phyloP scores from a whole-genome alignment of 2,113 vertebrate genomes.

The Labeo rohita region DNA sequence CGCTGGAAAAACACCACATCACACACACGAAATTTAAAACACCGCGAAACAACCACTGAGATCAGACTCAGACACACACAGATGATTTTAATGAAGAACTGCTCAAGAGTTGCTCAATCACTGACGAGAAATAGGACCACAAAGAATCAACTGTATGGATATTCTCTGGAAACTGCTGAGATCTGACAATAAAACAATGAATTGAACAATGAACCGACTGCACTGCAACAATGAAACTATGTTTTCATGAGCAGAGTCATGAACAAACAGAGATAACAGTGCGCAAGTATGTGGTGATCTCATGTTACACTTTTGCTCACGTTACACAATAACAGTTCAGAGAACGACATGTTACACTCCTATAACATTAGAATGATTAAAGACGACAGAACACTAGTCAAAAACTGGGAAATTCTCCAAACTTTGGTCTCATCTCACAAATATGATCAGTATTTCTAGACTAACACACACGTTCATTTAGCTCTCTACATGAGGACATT shows the following conservation, averaged over 20 bases:
- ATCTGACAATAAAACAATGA: not conserved
- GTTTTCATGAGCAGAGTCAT: not conserved
- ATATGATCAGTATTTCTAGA: not conserved
- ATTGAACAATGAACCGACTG: not conserved
- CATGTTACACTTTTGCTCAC: not conserved
- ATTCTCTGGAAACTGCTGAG: not conserved
- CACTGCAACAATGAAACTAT: not conserved
- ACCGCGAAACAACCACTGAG: not conserved
- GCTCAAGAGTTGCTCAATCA: not conserved
- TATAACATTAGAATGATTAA: not conserved
- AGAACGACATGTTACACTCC: not conserved
- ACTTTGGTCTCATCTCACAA: not conserved
- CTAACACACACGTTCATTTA: no score
- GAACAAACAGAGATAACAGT: not conserved
- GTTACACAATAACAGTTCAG: not conserved
- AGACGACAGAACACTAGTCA: not conserved
- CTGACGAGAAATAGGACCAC: not conserved
- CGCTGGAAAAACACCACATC: not conserved
- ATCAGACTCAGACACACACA: not conserved
- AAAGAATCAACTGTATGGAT: not conserved
- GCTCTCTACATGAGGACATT: no score
- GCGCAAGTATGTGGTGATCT: not conserved
- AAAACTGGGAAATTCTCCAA: not conserved
- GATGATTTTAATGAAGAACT: not conserved
- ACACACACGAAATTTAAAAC: not conserved